Base-by-base conservation (phyloP, 2,113 vertebrate species). In the Cygnus buccinator region DNA sequence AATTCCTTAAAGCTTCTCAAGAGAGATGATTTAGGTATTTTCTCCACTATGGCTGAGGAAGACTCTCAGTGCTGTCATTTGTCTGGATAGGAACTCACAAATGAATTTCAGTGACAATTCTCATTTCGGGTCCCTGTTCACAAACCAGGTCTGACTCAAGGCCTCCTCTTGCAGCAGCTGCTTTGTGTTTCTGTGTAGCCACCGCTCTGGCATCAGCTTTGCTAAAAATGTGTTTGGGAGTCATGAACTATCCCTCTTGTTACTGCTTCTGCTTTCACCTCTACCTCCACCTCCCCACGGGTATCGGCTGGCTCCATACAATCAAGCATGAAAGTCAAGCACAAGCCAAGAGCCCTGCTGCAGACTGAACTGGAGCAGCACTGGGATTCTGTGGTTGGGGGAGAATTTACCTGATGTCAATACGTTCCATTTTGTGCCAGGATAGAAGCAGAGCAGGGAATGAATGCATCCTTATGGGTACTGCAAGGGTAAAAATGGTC, bases 391-490 rank as follows among this genome's bases (percentile, higher is more conserved):
- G 93, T 93, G 95, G 87, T 87, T 92, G 87, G 41, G 23, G 73
- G 83, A 89, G 89, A 86, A 86, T 94, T 96, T 94, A 87, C 50
- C 41, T 84, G 73, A 7, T 94, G 72, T 94, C 95, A 94, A 91
- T 95, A 44, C 9, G 2, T 89, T 74, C 89, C 65, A 87, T 96
- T 96, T 67, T 96, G 72, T 71, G 65, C 5, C 0, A 1, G 63
- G 72, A 20, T 66, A 35, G 79, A 91, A 88, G 83, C 39, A 63
- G 67, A 88, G 19, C 0, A 2, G 63, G 83, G 87, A 93, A 93
- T 96, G 95, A 96, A 96, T 94, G 80, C 68, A 84, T 96, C 91
- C 84, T 94, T 96, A 63, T 95, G 89, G 93, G 25, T 59, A n/a
- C 61, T 0, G 3, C 3, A 37, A 58, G 93, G 52, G 82, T 13